Percentiles rank a stretch among this genome's conserved stretches.
Evolutionary conservation across 1,140 invertebrate species (phyloP).

Genomic region (Caligus rogercresseyi): DNA sequence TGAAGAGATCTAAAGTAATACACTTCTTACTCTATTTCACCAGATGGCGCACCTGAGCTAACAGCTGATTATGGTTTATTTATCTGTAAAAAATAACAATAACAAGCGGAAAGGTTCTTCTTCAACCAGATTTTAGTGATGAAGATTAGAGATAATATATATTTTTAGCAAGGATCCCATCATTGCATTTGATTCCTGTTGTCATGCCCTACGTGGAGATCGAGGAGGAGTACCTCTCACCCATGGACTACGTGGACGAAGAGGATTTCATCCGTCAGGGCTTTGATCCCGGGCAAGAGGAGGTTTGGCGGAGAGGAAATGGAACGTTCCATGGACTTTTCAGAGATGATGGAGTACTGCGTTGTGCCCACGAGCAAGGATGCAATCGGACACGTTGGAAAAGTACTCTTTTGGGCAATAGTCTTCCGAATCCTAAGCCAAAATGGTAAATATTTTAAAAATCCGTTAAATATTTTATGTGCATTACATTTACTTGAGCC

Average conservation of each 20-base stretch:
- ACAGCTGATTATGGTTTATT: no score
- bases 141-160: no score
- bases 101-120: no score
- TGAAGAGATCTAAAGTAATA: no score
- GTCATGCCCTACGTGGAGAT: background rate
- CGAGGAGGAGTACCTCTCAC: background rate
- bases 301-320: background rate
- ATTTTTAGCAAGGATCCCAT: background rate
- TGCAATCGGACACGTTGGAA: constrained; percentile 26
- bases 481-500: background rate
- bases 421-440: constrained; percentile 27
- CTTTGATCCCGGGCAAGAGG: background rate
- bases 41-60: no score
- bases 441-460: constrained; percentile 23
- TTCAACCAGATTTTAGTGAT: no score
- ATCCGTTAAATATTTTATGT: background rate
- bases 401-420: constrained; percentile 26
- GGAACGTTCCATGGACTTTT: background rate
- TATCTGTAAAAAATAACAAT: no score
- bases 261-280: background rate
- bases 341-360: constrained; percentile 24
- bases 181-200: background rate
- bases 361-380: constrained; percentile 26
- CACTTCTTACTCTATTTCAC: no score
- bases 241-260: constrained; percentile 5